Conservation (phyloP, 1,140 invertebrate species). For the Saxidomus purpurata region DNA sequence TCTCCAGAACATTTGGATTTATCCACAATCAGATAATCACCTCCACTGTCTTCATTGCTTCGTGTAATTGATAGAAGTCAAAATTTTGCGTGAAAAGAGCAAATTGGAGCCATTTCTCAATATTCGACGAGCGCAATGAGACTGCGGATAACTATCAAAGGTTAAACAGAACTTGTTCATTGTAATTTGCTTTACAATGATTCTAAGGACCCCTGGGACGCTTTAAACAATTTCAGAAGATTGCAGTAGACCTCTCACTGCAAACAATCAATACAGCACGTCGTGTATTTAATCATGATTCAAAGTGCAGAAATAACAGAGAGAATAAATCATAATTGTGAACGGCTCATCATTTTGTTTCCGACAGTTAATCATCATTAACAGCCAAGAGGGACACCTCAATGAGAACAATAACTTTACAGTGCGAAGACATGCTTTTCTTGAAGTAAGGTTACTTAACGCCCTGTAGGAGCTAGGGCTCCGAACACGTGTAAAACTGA, state of each 20-base stretch:
- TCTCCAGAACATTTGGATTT: no score
- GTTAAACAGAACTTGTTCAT: constrained; percentile 57
- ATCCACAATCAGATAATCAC: neutral
- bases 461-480: no score
- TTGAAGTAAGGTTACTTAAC: no score
- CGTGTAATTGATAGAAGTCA: constrained; percentile 16
- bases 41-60: neutral
- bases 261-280: constrained; percentile 19
- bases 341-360: constrained; percentile 21
- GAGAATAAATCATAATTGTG: constrained; percentile 24
- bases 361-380: constrained; percentile 43
- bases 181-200: constrained; percentile 50
- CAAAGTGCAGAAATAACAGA: constrained; percentile 25
- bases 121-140: neutral
- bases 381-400: neutral
- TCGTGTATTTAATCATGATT: constrained; percentile 14
- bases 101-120: constrained; percentile 23
- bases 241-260: constrained; percentile 13
- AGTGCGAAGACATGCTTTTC: neutral
- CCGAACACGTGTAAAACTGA: no score
- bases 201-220: constrained; percentile 19
- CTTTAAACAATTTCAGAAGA: constrained; percentile 37
- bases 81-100: constrained; percentile 39
- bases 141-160: constrained; percentile 24
- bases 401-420: neutral